Percentiles rank a stretch among this genome's conserved stretches.
These are phyloP conservation scores for Sarcophaga rosellei DNA, from an alignment of 2,888 invertebrate species.

Conservation along the genomic window DNA sequence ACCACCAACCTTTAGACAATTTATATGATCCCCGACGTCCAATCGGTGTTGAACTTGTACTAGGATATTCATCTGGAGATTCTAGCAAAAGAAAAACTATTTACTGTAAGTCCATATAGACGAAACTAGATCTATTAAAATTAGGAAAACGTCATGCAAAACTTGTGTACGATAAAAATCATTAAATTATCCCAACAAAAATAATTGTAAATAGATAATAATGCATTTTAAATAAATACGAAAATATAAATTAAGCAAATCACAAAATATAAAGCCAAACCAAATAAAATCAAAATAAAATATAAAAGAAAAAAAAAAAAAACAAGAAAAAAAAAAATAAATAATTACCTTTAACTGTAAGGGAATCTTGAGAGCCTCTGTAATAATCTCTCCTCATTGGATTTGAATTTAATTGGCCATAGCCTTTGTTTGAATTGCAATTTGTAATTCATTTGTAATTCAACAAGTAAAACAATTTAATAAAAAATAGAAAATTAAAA, in stretches of 20 bases:
- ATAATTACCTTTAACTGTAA: slow-evolving; percentile 89
- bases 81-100: slow-evolving; percentile 73
- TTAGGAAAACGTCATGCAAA: slow-evolving; percentile 41
- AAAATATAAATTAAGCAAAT: neutral
- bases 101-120: slow-evolving; percentile 42
- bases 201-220: neutral
- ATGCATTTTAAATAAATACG: neutral
- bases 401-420: slow-evolving; percentile 82
- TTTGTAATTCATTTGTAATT: slow-evolving; percentile 65
- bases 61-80: slow-evolving; percentile 82
- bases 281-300: neutral
- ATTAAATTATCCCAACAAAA: neutral
- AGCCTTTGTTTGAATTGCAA: slow-evolving; percentile 72
- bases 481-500: slow-evolving; percentile 57
- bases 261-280: no score
- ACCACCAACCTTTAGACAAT: slow-evolving; percentile 90
- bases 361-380: slow-evolving; percentile 94
- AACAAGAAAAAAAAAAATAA: slow-evolving; percentile 54
- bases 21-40: slow-evolving; percentile 93
- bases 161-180: slow-evolving; percentile 12
- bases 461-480: slow-evolving; percentile 67
- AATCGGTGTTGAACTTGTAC: slow-evolving; percentile 85
- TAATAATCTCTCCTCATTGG: slow-evolving; percentile 94
- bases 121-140: neutral
- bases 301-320: slow-evolving; percentile 22